phyloP scores from a whole-genome alignment of 2,797 vertebrate genomes.

The Nannoperca australis region DNA sequence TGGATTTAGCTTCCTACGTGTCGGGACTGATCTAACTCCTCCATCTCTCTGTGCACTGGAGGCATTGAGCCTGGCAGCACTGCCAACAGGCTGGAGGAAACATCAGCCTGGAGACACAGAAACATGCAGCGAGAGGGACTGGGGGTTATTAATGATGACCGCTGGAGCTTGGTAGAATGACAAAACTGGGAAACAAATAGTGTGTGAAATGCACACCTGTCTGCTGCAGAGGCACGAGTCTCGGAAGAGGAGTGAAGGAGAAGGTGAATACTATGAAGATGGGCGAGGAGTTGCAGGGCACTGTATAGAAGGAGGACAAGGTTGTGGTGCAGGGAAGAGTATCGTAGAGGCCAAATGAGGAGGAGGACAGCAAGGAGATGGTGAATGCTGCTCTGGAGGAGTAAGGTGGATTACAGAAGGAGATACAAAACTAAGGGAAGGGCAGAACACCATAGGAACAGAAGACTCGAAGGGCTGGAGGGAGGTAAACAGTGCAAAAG shows the following conservation, averaged over 20 bases:
- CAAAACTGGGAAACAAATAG: conserved; percentile 77
- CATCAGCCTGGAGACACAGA: conserved; percentile 67
- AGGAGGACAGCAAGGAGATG: conserved; percentile 5
- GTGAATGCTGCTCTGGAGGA: neutral
- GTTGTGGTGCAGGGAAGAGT: neutral
- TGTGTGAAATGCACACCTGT: conserved; percentile 77
- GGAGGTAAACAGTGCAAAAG: conserved; percentile 5
- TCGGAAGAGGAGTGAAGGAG: conserved; percentile 46
- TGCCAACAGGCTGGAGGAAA: conserved; percentile 67
- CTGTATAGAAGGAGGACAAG: conserved; percentile 9
- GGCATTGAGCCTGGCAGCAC: conserved; percentile 54
- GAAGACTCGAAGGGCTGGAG: conserved; percentile 40
- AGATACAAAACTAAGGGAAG: conserved; percentile 1
- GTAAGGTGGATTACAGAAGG: neutral
- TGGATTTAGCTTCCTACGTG: conserved; percentile 39
- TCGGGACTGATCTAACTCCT: conserved; percentile 63
- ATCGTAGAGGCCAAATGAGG: conserved; percentile 25
- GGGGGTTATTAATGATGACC: conserved; percentile 79
- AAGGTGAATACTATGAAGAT: conserved; percentile 58
- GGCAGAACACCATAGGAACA: conserved; percentile 21
- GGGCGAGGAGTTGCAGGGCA: conserved; percentile 35
- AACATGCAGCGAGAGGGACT: conserved; percentile 57
- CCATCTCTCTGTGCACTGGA: conserved; percentile 55
- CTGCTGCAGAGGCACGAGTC: conserved; percentile 49
- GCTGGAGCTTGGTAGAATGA: conserved; percentile 66